Conservation (phyloP, 2,113 vertebrate genomes). For the Theropithecus gelada region DNA sequence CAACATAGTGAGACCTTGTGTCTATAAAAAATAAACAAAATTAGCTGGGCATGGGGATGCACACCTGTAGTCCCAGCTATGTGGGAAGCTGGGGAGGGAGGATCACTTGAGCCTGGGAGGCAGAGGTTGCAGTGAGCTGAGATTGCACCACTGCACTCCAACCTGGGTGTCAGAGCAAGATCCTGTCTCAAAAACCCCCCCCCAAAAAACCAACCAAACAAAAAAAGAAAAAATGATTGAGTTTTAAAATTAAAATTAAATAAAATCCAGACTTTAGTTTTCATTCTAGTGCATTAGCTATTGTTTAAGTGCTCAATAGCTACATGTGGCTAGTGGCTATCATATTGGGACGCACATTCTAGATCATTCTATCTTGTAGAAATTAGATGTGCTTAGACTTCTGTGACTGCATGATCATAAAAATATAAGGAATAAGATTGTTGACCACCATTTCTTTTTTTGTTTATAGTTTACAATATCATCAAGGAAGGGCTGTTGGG, state of each 20-base stretch:
- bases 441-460: rapidly evolving
- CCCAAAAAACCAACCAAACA: no score
- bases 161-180: not conserved
- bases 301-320: not conserved
- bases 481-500: not conserved
- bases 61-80: not conserved
- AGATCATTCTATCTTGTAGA: not conserved
- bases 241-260: conserved; percentile 15
- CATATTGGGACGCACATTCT: not conserved
- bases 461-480: not conserved
- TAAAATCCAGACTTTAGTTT: not conserved
- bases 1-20: not conserved
- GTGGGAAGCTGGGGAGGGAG: not conserved
- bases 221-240: not conserved
- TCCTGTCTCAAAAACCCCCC: not conserved
- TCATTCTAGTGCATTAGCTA: not conserved
- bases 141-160: not conserved
- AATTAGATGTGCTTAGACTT: not conserved
- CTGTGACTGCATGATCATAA: not conserved
- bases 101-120: not conserved
- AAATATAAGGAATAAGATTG: not conserved
- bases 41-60: not conserved
- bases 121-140: not conserved
- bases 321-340: not conserved
- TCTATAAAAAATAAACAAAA: not conserved